Evolutionary conservation across 2,797 vertebrate species (phyloP), one percentile per base, ranked within the genome.

Genomic region (Prionace glauca): DNA sequence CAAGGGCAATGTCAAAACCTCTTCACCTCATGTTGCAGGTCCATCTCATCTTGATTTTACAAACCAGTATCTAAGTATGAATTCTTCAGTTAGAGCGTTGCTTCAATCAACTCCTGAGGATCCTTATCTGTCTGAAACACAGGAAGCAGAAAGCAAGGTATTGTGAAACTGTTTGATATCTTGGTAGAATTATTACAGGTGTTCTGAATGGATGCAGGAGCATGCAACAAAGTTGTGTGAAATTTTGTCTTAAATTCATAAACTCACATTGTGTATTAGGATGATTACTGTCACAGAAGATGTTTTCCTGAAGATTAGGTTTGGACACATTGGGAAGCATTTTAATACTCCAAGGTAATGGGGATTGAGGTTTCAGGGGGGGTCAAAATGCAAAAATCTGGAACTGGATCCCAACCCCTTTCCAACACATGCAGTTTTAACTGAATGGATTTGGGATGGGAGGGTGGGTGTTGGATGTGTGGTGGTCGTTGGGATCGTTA

Each of bases 21-120:
- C 88, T 65, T 77, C 93, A 5, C 26, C 50, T 95, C 93, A 95
- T 18, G 7, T 95, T 4, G 71, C 93, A 32, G 93, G 93, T 18
- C 93, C 93, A 77, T 95, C 93, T 74, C 29, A 60, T 95, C 90
- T 92, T 3, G 90, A 92, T 92, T 92, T 67, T 69, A 69, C 90
- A 67, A 92, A 69, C 90, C 71, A 20, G 32, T 56, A 95, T 72
- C 45, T 56, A 74, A 32, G 71, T 56, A 77, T 95, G 93, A 74
- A 77, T 60, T 92, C 90, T 92, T 67, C 62, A 41, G 90, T 20
- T 67, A 92, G 90, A 24, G 14, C 29, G 29, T 18, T 50, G 12
- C 45, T 95, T 77, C 93, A 77, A 16, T 56, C 93, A 32, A 72
- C 71, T 60, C 71, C 71, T 5, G 71, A 95, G 71, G 14, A n/a